Base-by-base conservation (phyloP, 2,888 invertebrate species). In the Zaprionus obscuricornis region DNA sequence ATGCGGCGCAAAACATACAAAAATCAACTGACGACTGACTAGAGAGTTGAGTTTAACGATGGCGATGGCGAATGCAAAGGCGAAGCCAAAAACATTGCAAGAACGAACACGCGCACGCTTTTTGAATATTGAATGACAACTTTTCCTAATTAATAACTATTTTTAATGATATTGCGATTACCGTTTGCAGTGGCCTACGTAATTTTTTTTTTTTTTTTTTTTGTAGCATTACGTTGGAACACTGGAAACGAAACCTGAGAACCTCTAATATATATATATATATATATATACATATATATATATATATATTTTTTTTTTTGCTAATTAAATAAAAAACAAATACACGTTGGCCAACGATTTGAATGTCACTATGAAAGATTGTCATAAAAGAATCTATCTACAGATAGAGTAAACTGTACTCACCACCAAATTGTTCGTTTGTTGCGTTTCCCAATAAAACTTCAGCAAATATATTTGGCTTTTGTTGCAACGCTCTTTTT, bases 51-150 rank as follows among this genome's bases (percentile, higher is more conserved):
- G n/a, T n/a, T n/a, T n/a, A n/a, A n/a, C n/a, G n/a, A n/a, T n/a
- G n/a, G n/a, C n/a, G n/a, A n/a, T n/a, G 45, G 37, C 34, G 31
- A 51, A 6, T n/a, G 26, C 24, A 27, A 36, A 55, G 43, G 45
- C 40, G 36, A 56, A 49, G 54, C 51, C 24, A 59, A 59, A 57
- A 68, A 55, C 64, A 68, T 20, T 56, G 49, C 34, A 56, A 65
- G 51, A 59, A n/a, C n/a, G n/a, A n/a, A 40, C 55, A 59, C 36
- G 68, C 68, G 68, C 68, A 69, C 69, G 70, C 49, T 69, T 69
- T 69, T 69, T 69, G 65, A 69, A 69, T 65, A 60, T 59, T 60
- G 59, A 56, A 59, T 49, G 55, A 22, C 40, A 52, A 51, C 10
- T 22, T 6, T 47, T 5, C 20, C 42, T 49, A 29, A 29, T 17